These are phyloP conservation scores for Oplegnathus fasciatus DNA, from an alignment of 2,113 vertebrate species.

Conservation along the genomic window DNA sequence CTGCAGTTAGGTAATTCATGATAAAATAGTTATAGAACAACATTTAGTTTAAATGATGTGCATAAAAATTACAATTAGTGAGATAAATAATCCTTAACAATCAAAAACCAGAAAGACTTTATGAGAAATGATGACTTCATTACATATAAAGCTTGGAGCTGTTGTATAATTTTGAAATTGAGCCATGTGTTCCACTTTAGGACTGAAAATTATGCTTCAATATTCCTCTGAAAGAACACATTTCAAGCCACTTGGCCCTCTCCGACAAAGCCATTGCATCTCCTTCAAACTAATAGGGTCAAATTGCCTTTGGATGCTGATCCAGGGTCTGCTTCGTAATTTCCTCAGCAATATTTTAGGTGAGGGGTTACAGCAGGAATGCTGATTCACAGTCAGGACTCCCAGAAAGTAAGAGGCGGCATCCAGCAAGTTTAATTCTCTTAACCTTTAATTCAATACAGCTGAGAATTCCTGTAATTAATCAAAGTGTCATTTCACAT, in stretches of 20 bases:
- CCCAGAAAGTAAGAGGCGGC: slow-evolving; percentile 2
- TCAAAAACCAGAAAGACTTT: slow-evolving; percentile 1
- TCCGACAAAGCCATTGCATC: slow-evolving; percentile 10
- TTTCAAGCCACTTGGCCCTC: slow-evolving; percentile 25
- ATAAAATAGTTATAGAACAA: slow-evolving; percentile 1
- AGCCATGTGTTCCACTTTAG: slow-evolving; percentile 30
- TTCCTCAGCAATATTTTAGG: slow-evolving; percentile 55
- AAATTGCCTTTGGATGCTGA: slow-evolving; percentile 55
- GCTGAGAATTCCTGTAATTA: slow-evolving; percentile 59
- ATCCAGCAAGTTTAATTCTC: slow-evolving; percentile 40
- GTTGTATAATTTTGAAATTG: slow-evolving; percentile 21
- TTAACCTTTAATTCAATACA: slow-evolving; percentile 48
- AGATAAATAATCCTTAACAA: slow-evolving; percentile 3
- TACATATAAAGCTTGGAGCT: not conserved
- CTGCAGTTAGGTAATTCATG: not conserved
- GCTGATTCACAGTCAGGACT: slow-evolving; percentile 41
- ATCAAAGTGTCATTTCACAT: slow-evolving; percentile 63
- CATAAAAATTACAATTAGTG: not conserved
- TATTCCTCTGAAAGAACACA: slow-evolving; percentile 21
- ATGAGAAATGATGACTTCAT: slow-evolving; percentile 20
- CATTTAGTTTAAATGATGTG: not conserved
- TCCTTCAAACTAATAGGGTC: slow-evolving; percentile 48
- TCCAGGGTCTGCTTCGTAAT: slow-evolving; percentile 55
- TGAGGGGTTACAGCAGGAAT: slow-evolving; percentile 37
- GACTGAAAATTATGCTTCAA: slow-evolving; percentile 8